phyloP scores from a whole-genome alignment of 2,888 invertebrate genomes.

The Euzophera pinguis region DNA sequence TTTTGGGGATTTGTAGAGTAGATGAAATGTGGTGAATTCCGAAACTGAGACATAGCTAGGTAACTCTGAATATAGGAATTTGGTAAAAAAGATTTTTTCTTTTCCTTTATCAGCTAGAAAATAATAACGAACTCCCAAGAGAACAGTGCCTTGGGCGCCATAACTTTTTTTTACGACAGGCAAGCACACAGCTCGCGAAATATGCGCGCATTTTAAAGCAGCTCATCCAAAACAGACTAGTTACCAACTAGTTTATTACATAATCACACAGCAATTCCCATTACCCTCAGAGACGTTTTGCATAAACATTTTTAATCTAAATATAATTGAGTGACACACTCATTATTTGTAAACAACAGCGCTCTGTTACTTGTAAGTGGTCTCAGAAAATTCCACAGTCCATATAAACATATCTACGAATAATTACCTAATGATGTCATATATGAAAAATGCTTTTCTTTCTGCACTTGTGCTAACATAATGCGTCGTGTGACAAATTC shows the following conservation, averaged over 20 bases:
- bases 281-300: not conserved
- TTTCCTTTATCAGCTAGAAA: too few relatives aligned
- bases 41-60: too few relatives aligned
- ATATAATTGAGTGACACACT: not conserved
- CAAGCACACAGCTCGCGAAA: too few relatives aligned
- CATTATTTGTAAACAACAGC: slow-evolving; percentile 4
- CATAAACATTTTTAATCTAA: slow-evolving; percentile 3
- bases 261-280: not conserved
- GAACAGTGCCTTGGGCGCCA: too few relatives aligned
- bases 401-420: not conserved
- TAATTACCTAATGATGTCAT: slow-evolving; percentile 53
- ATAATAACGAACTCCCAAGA: too few relatives aligned
- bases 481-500: slow-evolving; percentile 21
- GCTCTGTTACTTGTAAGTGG: not conserved
- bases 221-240: too few relatives aligned
- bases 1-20: too few relatives aligned
- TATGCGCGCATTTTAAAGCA: too few relatives aligned
- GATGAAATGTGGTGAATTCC: too few relatives aligned
- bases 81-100: too few relatives aligned
- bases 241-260: not conserved
- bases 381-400: slow-evolving; percentile 19
- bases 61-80: too few relatives aligned
- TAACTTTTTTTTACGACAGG: too few relatives aligned
- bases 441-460: slow-evolving; percentile 39
- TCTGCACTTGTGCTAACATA: slow-evolving; percentile 57